phyloP scores from a whole-genome alignment of 2,113 vertebrate species.

The Percopsis transmontana region DNA sequence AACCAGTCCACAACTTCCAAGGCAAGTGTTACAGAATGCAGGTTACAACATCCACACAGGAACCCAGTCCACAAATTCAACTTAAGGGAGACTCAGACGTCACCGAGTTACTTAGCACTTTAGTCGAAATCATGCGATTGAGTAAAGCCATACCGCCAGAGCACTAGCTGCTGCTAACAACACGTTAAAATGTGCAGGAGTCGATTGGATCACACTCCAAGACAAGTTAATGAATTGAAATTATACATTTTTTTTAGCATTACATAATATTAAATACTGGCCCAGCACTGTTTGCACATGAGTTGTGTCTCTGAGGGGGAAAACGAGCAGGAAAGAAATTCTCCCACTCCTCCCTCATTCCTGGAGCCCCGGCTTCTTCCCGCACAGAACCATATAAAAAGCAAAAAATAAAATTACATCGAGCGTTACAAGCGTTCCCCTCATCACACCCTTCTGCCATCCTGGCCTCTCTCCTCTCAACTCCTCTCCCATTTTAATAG shows the following conservation, averaged over 20 bases:
- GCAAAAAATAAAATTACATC: constrained; percentile 52
- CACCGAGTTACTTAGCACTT: constrained; percentile 32
- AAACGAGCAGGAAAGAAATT: constrained; percentile 24
- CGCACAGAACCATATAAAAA: constrained; percentile 51
- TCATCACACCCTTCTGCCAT: constrained; percentile 7
- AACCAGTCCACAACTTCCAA: neutral
- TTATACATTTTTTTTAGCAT: constrained; percentile 61
- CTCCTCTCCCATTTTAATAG: constrained; percentile 61
- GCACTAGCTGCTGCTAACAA: constrained; percentile 20
- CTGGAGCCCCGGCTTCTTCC: constrained; percentile 34
- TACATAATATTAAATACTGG: constrained; percentile 73
- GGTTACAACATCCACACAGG: constrained; percentile 3
- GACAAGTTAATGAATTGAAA: constrained; percentile 55
- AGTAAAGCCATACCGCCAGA: constrained; percentile 39
- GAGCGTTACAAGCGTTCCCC: constrained; percentile 34
- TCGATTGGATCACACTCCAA: constrained; percentile 31
- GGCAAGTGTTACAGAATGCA: constrained; percentile 2
- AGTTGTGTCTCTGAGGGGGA: constrained; percentile 33
- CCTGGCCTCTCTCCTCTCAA: constrained; percentile 45
- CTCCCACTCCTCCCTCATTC: constrained; percentile 30
- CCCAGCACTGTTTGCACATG: constrained; percentile 64
- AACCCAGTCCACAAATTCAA: constrained; percentile 33
- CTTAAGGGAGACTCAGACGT: constrained; percentile 18
- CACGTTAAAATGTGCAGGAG: constrained; percentile 39
- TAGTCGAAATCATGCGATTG: constrained; percentile 39